Base-by-base conservation (phyloP, 2,113 vertebrate species). In the Gymnocephalus cernua region DNA sequence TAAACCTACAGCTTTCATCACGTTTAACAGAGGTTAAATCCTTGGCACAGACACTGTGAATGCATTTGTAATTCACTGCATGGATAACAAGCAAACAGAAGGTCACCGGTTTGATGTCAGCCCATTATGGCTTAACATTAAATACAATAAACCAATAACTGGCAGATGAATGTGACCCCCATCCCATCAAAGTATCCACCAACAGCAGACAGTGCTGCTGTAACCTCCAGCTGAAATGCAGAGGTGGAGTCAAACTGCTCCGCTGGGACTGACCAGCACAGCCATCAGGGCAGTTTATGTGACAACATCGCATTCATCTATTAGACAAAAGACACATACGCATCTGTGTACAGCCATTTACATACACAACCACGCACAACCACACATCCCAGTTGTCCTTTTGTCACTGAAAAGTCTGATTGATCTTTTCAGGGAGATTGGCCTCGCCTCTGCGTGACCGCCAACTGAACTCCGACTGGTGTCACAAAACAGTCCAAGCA, bases 121-220 rank as follows among this genome's bases (percentile, higher is more conserved):
- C 63, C 74, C 82, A 83, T 90, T 86, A 91, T 35, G 78, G 67
- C 53, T 65, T 57, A 83, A 86, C 88, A 89, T 89, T 85, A 89
- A 86, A 87, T 57, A 82, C 85, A 77, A 89, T 88, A 88, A 88
- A 67, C 80, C 77, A 64, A 84, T 88, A 79, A 80, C 76, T 80
- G 35, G 4, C 44, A 62, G 65, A 88, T 81, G 77, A 88, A 88
- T 82, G 82, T 88, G 89, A 91, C 88, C 86, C 86, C 66, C 79
- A 44, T 71, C 69, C 62, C 44, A 75, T 86, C 84, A 74, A 53
- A 47, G 68, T 59, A 35, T 41, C 56, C 51, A n/a, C 35, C 48
- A 47, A 38, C 71, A 61, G 69, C 74, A 74, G 27, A 70, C 29
- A 32, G 16, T 11, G 68, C 72, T 19, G 84, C 80, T 59, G 84